Evolutionary conservation across 1,140 invertebrate species (phyloP), one percentile per base, ranked within the genome.

Genomic region (Microplitis mediator): DNA sequence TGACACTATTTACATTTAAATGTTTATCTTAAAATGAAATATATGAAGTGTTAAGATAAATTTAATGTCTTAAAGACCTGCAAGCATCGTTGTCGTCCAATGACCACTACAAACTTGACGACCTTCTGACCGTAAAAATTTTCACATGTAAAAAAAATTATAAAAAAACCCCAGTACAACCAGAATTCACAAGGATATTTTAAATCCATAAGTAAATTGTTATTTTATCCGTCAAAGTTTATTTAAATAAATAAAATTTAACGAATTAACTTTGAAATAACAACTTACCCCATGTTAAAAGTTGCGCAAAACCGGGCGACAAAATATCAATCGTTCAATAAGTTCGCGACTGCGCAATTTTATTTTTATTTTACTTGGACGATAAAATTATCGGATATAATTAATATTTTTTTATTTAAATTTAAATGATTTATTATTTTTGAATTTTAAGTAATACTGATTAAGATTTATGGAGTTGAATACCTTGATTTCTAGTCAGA

Each of bases 221-320:
- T 9, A 9, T 23, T 58, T 16, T 16, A 23, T 16, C 6, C 2
- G 9, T 23, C 4, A 23, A 6, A 58, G 9, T 23, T 23, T 58
- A 58, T 14, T 23, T 32, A 11, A 13, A 54, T 54, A 14, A 54
- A 39, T 54, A 16, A 45, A 9, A 54, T 3, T 69, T 78, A 81
- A 78, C 23, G 23, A 2, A 23, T 23, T 77, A 73, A 80, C 51
- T 45, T 56, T 52, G 64, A 58, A 74, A 51, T 62, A 67, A 78
- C 74, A 81, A 85, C 84, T 85, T 86, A 85, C 84, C 84, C 83
- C 84, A 83, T 84, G 79, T 79, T 78, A 81, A 66, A 77, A 78
- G 79, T 75, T 77, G 79, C 79, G 79, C 75, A 73, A 75, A 70
- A 62, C 62, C 32, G 23, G 13, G 34, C 63, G 60, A 69, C n/a